Percentiles rank a stretch among this genome's conserved stretches.
Evolutionary conservation across 2,888 invertebrate genomes (phyloP).

Genomic region (Pyrrhosoma nymphula): DNA sequence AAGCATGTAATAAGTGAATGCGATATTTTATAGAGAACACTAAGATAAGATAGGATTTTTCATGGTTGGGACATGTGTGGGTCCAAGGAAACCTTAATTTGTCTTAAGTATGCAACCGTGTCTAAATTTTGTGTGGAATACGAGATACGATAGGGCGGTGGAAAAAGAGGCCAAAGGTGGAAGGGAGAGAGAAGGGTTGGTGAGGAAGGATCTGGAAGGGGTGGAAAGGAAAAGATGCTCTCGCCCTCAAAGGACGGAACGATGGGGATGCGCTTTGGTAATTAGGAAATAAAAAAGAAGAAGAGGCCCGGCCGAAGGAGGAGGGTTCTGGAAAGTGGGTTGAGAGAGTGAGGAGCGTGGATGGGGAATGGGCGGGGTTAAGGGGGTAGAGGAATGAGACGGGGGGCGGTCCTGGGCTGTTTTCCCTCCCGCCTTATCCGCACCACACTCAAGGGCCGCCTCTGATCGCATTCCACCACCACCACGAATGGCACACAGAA

Average conservation of each 20-base stretch:
- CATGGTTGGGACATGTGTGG: no score
- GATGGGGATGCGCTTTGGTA: slow-evolving; percentile 33
- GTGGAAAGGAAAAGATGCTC: neutral
- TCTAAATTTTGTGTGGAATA: neutral
- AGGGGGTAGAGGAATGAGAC: neutral
- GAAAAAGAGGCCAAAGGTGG: neutral
- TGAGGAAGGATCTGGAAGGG: neutral
- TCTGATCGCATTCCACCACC: slow-evolving; percentile 1
- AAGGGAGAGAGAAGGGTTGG: neutral
- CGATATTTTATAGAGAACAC: no score
- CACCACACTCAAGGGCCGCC: neutral
- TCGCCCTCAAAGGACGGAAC: slow-evolving; percentile 6
- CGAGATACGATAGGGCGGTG: neutral
- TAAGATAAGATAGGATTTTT: no score
- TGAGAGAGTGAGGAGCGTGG: neutral
- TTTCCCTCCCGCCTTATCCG: neutral
- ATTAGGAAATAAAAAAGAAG: slow-evolving; percentile 3
- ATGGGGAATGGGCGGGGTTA: no score
- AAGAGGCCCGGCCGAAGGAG: neutral
- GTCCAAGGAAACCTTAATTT: no score
- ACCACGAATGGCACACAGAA: neutral
- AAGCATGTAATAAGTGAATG: no score
- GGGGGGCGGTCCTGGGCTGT: neutral
- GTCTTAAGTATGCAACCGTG: no score
- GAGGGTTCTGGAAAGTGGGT: neutral